Base-by-base conservation (phyloP, 2,888 invertebrate species). In the Quadroppia sp. region DNA sequence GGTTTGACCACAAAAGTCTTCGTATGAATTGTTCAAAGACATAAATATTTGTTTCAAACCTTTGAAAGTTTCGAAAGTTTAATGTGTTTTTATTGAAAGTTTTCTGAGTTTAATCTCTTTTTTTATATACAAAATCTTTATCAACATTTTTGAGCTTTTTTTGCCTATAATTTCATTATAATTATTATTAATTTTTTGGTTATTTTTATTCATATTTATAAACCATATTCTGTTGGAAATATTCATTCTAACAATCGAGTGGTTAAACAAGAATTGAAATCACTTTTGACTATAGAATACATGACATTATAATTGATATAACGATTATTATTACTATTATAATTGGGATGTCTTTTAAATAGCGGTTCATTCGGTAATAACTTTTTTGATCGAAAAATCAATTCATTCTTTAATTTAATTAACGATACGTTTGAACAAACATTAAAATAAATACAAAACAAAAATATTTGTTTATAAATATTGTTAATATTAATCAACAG, bases 291-390 rank as follows among this genome's bases (percentile, higher is more conserved):
- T 50, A 20, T 20, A 50, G 20, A 50, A 50, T 50, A 50, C 6
- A 20, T 50, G 50, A 50, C 20, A 36, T 15, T 30, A 40, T 56
- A 13, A 56, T 23, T 56, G 23, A 20, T 28, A 30, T 30, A 64
- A 64, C 30, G 11, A 64, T 36, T 64, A 64, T 64, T 64, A 64
- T n/a, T n/a, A n/a, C n/a, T n/a, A n/a, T n/a, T n/a, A n/a, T n/a
- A n/a, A n/a, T n/a, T 30, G 64, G 64, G 64, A 64, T 36, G 64
- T 64, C 64, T 64, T 64, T 30, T 61, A 61, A 56, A 25, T 30
- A 64, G 64, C 36, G 64, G 64, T 64, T 64, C 64, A 64, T n/a
- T 64, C 64, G 36, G 40, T 36, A 64, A 32, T 64, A 64, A 64
- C 64, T 64, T 64, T 53, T 64, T 64, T 7, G 20, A 36, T 13